These are phyloP conservation scores for Leptopilina drosophilae DNA, from an alignment of 2,888 invertebrate species.

Conservation along the genomic window DNA sequence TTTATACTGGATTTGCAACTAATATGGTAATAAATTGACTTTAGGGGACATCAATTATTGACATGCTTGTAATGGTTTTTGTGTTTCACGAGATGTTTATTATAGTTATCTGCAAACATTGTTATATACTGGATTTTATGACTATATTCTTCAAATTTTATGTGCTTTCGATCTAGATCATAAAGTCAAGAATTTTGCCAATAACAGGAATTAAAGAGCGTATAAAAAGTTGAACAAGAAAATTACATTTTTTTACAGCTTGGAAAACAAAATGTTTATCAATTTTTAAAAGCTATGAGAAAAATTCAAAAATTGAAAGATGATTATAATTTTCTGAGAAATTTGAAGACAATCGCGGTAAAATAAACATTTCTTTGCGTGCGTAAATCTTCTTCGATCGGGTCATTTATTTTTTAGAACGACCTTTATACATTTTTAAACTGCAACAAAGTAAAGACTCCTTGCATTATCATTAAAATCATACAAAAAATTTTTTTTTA, in stretches of 20 bases:
- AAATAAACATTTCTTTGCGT: too few species aligned
- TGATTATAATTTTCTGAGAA: too few species aligned
- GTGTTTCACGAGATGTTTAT: conserved; percentile 11
- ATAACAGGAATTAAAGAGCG: background rate
- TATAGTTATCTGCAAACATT: conserved; percentile 16
- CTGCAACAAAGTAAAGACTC: background rate
- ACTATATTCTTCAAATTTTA: conserved; percentile 13
- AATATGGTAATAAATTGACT: background rate
- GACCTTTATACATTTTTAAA: background rate
- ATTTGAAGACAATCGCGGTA: too few species aligned
- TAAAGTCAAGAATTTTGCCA: conserved; percentile 7
- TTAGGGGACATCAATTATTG: conserved; percentile 26
- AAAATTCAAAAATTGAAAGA: too few species aligned
- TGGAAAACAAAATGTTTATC: too few species aligned
- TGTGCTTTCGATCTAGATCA: background rate
- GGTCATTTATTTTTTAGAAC: too few species aligned
- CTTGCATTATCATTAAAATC: conserved; percentile 62
- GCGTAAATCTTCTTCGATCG: too few species aligned
- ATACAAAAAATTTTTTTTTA: conserved; percentile 66
- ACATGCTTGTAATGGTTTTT: conserved; percentile 21
- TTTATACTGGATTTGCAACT: background rate
- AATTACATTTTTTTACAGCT: background rate
- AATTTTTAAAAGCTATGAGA: too few species aligned
- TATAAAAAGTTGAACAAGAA: background rate
- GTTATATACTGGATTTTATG: conserved; percentile 5